Conservation (phyloP, 1,140 invertebrate species). For the Diprion similis region DNA sequence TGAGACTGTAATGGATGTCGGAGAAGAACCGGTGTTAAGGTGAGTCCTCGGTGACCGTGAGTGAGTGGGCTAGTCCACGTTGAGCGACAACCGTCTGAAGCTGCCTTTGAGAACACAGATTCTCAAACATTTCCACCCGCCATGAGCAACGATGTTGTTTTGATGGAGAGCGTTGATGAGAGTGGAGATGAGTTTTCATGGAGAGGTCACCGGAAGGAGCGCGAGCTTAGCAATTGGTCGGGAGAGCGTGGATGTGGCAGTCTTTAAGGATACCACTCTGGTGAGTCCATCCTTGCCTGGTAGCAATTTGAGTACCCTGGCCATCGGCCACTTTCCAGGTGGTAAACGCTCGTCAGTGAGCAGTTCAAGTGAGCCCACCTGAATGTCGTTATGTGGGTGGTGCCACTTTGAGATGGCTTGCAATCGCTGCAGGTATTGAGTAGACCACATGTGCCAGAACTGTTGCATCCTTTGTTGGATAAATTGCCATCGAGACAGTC, state of each 20-base stretch:
- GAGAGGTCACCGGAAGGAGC: too few species aligned
- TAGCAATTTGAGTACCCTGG: background rate
- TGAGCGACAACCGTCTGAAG: too few species aligned
- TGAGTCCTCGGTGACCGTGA: too few species aligned
- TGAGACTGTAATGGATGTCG: too few species aligned
- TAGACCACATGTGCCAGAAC: slow-evolving; percentile 12
- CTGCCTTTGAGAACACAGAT: too few species aligned
- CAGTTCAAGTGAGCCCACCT: slow-evolving; percentile 16
- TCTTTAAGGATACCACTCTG: background rate
- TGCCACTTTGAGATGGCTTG: slow-evolving; percentile 10
- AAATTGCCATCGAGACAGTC: slow-evolving; percentile 16
- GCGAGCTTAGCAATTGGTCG: background rate
- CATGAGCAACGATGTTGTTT: too few species aligned
- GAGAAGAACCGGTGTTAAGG: too few species aligned
- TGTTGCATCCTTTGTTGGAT: slow-evolving; percentile 15
- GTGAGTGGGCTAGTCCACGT: too few species aligned
- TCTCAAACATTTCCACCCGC: too few species aligned
- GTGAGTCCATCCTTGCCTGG: slow-evolving; percentile 8
- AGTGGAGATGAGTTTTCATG: too few species aligned
- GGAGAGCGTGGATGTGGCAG: background rate
- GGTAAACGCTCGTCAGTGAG: slow-evolving; percentile 14
- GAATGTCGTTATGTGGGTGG: slow-evolving; percentile 5
- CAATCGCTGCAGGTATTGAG: slow-evolving; percentile 7
- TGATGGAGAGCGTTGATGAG: too few species aligned
- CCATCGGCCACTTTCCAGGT: background rate